Evolutionary conservation across 2,888 invertebrate genomes (phyloP), one percentile per base, ranked within the genome.

Genomic region (Eristalis pertinax): DNA sequence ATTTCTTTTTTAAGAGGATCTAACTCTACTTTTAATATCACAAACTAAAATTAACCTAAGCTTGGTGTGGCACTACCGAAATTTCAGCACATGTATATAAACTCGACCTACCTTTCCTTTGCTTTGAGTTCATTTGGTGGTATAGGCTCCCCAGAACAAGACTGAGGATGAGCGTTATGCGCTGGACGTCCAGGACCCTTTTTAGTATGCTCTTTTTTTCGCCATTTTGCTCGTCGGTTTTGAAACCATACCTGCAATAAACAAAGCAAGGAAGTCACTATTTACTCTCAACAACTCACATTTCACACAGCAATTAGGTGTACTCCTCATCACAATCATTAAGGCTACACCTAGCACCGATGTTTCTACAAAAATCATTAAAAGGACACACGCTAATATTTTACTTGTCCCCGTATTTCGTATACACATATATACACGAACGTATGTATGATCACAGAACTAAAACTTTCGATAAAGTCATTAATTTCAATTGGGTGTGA

Each of bases 131-230:
- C 97, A 90, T 96, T 97, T 1, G 97, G 96, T 0, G 98, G 98
- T 90, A 99, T 98, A 19, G 98, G 99, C 89, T 98, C 98, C 0
- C 99, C 98, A 89, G 97, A 97, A 93, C 99, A 99, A 80, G 98
- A 98, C 93, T 98, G 98, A 0, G 98, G 99, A 92, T 98, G 98
- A 2, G 98, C 98, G 94, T 99, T 99, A 94, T 99, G 99, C 1
- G 99, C 98, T 22, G 99, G 99, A 92, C 99, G 95, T 0, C 99
- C 99, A 0, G 99, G 99, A 2, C 98, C 99, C 92, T 99, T 99
- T 93, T 98, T 98, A 73, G 99, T 99, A 94, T 99, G 98, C 93
- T 99, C 99, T 94, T 98, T 98, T 94, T 99, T 99, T 78, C 99
- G 95, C 99, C 99, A 99, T 93, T 99, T 99, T 38, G 99, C 99